These are phyloP conservation scores for Alaudala cheleensis DNA, from an alignment of 2,113 vertebrate species.

Conservation along the genomic window DNA sequence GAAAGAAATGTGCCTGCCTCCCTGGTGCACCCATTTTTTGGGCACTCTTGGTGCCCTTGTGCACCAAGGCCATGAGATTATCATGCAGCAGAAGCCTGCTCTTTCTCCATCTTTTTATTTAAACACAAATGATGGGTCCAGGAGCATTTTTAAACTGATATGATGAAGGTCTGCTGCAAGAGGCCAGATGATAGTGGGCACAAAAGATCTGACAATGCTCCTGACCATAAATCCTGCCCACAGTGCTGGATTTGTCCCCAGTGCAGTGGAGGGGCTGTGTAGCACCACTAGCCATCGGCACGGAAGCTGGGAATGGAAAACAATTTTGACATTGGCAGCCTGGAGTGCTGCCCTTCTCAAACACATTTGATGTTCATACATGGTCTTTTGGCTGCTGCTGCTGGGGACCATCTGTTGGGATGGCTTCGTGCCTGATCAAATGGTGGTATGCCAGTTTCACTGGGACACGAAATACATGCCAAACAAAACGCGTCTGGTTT, in stretches of 20 bases:
- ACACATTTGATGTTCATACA: conserved; percentile 79
- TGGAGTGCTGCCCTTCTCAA: conserved; percentile 69
- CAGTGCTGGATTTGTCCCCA: not conserved
- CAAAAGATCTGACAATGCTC: not conserved
- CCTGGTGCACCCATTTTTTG: not conserved
- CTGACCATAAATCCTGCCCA: not conserved
- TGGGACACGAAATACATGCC: conserved; percentile 64
- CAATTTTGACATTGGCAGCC: conserved; percentile 70
- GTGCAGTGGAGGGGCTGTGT: not conserved
- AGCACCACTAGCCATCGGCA: conserved; percentile 28
- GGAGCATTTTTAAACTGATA: not conserved
- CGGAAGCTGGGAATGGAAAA: conserved; percentile 73
- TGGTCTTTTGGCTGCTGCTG: conserved; percentile 76
- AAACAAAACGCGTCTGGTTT: conserved; percentile 58
- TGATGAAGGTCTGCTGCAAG: not conserved
- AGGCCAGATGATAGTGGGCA: not conserved
- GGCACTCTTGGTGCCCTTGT: not conserved
- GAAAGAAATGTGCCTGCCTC: not conserved
- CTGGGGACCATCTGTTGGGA: conserved; percentile 74
- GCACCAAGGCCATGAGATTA: not conserved
- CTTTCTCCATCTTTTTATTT: not conserved
- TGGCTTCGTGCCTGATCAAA: conserved; percentile 70
- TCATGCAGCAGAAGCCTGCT: not conserved
- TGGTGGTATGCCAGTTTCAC: conserved; percentile 62
- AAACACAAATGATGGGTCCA: not conserved